A percentile compares a stretch with the other conserved stretches of the same genome.
phyloP scores from a whole-genome alignment of 2,113 vertebrate genomes.

The Trichomycterus rosablanca region DNA sequence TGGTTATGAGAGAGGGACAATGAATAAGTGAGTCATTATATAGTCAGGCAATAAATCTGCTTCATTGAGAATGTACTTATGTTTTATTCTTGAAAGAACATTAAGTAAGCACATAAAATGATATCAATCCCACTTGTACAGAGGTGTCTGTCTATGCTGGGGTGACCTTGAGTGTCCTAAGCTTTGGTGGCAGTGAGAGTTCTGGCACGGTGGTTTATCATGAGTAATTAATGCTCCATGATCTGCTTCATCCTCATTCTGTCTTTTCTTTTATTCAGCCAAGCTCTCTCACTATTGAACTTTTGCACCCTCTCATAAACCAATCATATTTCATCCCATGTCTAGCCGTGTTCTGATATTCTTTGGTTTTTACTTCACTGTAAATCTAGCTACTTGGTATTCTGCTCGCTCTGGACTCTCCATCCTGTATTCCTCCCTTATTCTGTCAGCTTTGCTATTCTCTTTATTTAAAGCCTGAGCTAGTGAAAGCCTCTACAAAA shows the following conservation, averaged over 20 bases:
- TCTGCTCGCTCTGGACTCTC: slow-evolving; percentile 20
- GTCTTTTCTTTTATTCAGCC: neutral
- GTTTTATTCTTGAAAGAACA: slow-evolving; percentile 11
- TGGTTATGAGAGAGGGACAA: slow-evolving; percentile 4
- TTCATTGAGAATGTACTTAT: slow-evolving; percentile 22
- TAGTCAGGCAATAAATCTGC: slow-evolving; percentile 16
- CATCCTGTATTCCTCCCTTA: neutral
- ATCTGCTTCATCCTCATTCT: slow-evolving; percentile 9
- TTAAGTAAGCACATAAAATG: slow-evolving; percentile 20
- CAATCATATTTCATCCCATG: slow-evolving; percentile 24
- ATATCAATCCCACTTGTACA: slow-evolving; percentile 1
- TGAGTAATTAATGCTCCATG: slow-evolving; percentile 27
- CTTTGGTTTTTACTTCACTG: slow-evolving; percentile 6
- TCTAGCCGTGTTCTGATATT: slow-evolving; percentile 1
- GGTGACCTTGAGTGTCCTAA: slow-evolving; percentile 32
- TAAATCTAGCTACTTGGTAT: slow-evolving; percentile 25
- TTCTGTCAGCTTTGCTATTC: slow-evolving; percentile 7
- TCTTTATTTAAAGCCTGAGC: neutral
- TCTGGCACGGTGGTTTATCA: slow-evolving; percentile 28
- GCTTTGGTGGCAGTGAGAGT: slow-evolving; percentile 12
- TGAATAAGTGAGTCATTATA: slow-evolving; percentile 8
- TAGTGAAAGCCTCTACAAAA: too few species aligned
- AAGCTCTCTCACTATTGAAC: slow-evolving; percentile 10
- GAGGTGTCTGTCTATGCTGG: slow-evolving; percentile 10
- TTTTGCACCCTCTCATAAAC: slow-evolving; percentile 27